A percentile compares a stretch with the other conserved stretches of the same genome.
Conservation (phyloP, 2,113 vertebrate species). For the Eclectus roratus region DNA sequence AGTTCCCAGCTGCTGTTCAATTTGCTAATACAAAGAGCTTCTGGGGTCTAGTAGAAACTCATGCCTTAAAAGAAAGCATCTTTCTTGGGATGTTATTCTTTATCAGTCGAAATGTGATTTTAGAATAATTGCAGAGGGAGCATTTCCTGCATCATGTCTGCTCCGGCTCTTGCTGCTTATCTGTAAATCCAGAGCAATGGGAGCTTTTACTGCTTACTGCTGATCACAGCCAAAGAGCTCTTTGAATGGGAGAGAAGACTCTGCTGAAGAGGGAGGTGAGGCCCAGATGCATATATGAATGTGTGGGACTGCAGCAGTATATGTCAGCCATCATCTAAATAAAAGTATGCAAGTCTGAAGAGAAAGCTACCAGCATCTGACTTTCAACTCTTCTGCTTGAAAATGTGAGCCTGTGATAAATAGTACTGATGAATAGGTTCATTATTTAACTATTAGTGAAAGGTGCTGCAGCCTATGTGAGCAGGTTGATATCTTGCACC, state of each 20-base stretch:
- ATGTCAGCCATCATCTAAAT: neutral
- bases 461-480: neutral
- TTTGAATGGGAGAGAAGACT: neutral
- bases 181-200: neutral
- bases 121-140: neutral
- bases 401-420: neutral
- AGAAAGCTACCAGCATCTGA: neutral
- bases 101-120: neutral
- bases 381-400: neutral
- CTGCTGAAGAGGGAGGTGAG: rapidly evolving
- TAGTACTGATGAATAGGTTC: neutral
- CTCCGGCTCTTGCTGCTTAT: neutral
- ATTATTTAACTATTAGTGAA: neutral
- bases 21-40: neutral
- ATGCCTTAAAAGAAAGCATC: neutral
- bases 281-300: too few relatives aligned
- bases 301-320: neutral
- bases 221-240: neutral
- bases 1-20: neutral
- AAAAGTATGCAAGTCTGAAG: neutral
- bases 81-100: neutral
- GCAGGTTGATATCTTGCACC: neutral
- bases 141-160: neutral
- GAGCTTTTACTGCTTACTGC: neutral
- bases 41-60: neutral